Evolutionary conservation across 2,797 vertebrate species (phyloP).

Genomic region (Kryptolebias ocellatus): DNA sequence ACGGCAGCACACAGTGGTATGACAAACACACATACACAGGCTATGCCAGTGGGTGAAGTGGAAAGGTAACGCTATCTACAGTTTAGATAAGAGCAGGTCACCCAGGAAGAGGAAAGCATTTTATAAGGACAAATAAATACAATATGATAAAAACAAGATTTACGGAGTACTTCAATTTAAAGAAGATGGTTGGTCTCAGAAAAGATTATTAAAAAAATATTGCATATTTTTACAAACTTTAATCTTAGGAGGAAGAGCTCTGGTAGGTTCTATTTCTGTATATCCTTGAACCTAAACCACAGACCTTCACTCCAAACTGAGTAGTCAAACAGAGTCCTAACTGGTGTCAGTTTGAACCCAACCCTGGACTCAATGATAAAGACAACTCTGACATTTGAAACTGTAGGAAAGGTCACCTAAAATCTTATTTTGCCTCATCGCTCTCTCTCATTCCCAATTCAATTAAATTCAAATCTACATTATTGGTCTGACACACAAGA

Average conservation of each 20-base stretch:
- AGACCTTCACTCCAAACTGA: neutral
- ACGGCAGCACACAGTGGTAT: slow-evolving; percentile 61
- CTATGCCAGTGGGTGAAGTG: slow-evolving; percentile 46
- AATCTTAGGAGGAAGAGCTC: neutral
- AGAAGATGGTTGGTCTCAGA: neutral
- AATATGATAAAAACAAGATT: neutral
- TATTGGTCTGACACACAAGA: slow-evolving; percentile 37
- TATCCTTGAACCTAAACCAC: neutral
- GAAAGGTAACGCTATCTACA: slow-evolving; percentile 47
- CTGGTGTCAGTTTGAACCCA: slow-evolving; percentile 42
- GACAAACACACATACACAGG: slow-evolving; percentile 43
- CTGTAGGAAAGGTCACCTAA: slow-evolving; percentile 46
- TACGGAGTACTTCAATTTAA: slow-evolving; percentile 4
- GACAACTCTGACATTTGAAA: slow-evolving; percentile 63
- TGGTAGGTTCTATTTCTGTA: neutral
- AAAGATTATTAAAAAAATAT: neutral
- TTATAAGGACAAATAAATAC: slow-evolving; percentile 21
- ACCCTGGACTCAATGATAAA: slow-evolving; percentile 49
- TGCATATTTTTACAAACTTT: slow-evolving; percentile 7
- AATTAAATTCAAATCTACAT: slow-evolving; percentile 48
- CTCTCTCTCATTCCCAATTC: slow-evolving; percentile 42
- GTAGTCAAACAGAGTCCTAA: slow-evolving; percentile 21
- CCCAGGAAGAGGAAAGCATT: slow-evolving; percentile 47
- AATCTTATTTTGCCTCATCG: slow-evolving; percentile 33
- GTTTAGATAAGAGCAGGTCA: slow-evolving; percentile 65